These are phyloP conservation scores for Anguilla japonica DNA, from an alignment of 2,113 vertebrate species.

Conservation along the genomic window DNA sequence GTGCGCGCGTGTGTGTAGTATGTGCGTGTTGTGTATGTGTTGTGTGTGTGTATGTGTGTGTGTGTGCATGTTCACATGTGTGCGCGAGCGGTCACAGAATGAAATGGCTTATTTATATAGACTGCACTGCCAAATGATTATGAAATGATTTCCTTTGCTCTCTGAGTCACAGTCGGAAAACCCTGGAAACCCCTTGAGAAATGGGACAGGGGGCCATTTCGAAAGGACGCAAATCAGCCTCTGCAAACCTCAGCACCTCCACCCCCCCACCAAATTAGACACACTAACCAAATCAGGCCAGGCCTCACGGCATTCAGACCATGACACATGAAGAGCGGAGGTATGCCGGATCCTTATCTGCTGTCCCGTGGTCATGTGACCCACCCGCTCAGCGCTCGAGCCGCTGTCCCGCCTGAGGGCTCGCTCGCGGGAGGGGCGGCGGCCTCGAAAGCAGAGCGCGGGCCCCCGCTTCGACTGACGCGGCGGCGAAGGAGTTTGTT, in stretches of 20 bases:
- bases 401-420: constrained; percentile 41
- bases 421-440: constrained; percentile 26
- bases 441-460: constrained; percentile 21
- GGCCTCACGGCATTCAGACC: constrained; percentile 35
- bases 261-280: not conserved
- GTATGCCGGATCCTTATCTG: constrained; percentile 59
- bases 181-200: not conserved
- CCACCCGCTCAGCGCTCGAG: constrained; percentile 47
- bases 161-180: constrained; percentile 10
- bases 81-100: not conserved
- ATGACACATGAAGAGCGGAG: constrained; percentile 57
- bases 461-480: constrained; percentile 48
- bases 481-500: constrained; percentile 43
- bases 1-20: not conserved
- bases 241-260: no score
- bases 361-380: constrained; percentile 47
- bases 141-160: constrained; percentile 25
- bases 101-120: constrained; percentile 28
- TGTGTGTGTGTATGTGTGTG: no score
- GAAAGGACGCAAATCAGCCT: not conserved
- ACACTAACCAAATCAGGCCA: not conserved
- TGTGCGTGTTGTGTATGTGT: no score
- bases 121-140: not conserved
- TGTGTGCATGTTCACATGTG: no score
- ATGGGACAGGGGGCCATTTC: not conserved